Base-by-base conservation (phyloP, 2,113 vertebrate species). In the Dicrurus megarhynchus region DNA sequence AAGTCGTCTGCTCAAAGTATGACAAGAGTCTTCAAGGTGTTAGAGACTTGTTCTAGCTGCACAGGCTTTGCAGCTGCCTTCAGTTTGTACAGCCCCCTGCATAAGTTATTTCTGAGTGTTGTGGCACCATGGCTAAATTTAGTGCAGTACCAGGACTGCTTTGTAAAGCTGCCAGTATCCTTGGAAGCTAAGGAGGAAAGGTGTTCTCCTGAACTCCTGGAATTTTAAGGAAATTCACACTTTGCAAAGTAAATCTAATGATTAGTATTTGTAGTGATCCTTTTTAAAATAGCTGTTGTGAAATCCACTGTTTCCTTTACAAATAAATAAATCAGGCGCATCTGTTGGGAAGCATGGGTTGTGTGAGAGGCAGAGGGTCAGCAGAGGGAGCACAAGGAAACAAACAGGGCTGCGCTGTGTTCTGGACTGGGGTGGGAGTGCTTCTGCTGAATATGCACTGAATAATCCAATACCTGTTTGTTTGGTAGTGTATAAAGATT, bases 381-480 rank as follows among this genome's bases (percentile, higher is more conserved):
- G 75, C 78, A 95, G 89, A 91, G 82, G 82, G 85, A 93, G 67
- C 79, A 57, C 55, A 32, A 52, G 91, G 70, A 69, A 70, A n/a
- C 11, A 26, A 65, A 44, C 46, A n/a, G 67, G 28, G 3, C 42
- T 27, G 17, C 6, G 3, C 75, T 75, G 6, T 1, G 56, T 13
- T 41, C 27, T 10, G 41, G n/a, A 1, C 64, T 37, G 46, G 32
- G 60, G 9, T 61, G 37, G 22, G 30, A 73, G 26, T 21, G 28
- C 13, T 67, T 28, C 56, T 89, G 39, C 50, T 50, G 89, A 70
- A 18, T 32, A 21, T 42, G n/a, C 64, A 23, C 26, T 50, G 55
- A 83, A 32, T 61, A 53, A 79, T 75, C 69, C 53, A 44, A 65
- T 50, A 24, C 18, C n/a, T 64, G 39, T 69, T 87, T 49, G n/a